Conservation (phyloP, 2,113 vertebrate genomes). For the Laterallus jamaicensis region DNA sequence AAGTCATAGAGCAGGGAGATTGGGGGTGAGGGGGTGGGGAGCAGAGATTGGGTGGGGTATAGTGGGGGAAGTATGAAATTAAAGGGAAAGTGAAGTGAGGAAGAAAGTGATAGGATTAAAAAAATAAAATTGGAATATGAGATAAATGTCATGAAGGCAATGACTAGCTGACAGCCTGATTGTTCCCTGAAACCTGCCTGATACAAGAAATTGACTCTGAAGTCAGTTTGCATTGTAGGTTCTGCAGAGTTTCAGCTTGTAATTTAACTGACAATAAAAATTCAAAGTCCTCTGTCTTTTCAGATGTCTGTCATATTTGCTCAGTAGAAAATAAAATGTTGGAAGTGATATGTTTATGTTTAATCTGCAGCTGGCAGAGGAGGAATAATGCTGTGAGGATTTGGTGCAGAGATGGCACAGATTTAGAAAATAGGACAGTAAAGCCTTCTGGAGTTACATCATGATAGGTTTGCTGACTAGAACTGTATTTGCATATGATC, state of each 20-base stretch:
- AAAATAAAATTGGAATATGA: not conserved
- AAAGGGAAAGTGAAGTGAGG: not conserved
- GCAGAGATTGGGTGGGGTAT: not conserved
- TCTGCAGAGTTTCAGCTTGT: not conserved
- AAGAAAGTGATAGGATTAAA: not conserved
- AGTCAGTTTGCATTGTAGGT: not conserved
- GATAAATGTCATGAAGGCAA: not conserved
- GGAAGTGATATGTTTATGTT: not conserved
- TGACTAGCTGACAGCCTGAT: not conserved
- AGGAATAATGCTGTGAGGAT: not conserved
- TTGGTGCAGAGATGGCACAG: not conserved
- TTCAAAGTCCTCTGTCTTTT: not conserved
- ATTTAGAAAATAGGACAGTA: not conserved
- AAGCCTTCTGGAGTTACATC: not conserved
- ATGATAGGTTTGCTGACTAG: not conserved
- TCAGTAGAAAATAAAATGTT: not conserved
- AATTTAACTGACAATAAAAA: not conserved
- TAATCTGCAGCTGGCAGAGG: not conserved
- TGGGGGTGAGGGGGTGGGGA: accelerated
- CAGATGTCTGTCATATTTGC: not conserved
- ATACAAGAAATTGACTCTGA: accelerated
- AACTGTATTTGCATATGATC: not conserved
- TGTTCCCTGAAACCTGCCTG: not conserved
- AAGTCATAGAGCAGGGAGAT: not conserved
- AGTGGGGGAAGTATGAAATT: accelerated